Percentiles rank a stretch among this genome's conserved stretches.
Evolutionary conservation across 2,113 vertebrate species (phyloP).

Genomic region (Oryzias curvinotus): DNA sequence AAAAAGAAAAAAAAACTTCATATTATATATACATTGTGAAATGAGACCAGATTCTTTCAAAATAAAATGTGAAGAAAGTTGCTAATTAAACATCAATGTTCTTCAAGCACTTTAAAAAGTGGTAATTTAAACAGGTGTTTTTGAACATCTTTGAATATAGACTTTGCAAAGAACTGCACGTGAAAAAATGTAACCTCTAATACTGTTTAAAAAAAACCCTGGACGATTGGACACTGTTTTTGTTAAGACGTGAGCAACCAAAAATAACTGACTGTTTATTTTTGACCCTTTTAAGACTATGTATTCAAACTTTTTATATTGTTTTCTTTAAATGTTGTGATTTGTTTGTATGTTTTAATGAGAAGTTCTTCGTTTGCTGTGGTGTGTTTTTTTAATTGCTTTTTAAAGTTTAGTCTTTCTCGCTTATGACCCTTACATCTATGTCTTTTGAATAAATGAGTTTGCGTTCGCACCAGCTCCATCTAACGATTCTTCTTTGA

Average conservation of each 20-base stretch:
- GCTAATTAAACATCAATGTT: too few species aligned
- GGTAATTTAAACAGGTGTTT: too few species aligned
- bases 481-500: conserved; percentile 19
- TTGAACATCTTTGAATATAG: too few species aligned
- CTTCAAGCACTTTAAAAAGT: too few species aligned
- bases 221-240: too few species aligned
- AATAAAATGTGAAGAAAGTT: too few species aligned
- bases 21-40: conserved; percentile 1
- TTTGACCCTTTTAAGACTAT: background rate
- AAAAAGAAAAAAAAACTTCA: background rate
- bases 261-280: background rate
- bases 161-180: too few species aligned
- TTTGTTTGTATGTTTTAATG: background rate
- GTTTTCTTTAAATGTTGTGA: background rate
- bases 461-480: background rate
- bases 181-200: too few species aligned
- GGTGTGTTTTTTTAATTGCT: background rate
- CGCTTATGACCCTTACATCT: background rate
- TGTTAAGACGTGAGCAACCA: too few species aligned
- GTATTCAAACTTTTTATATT: background rate
- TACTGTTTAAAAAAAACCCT: too few species aligned
- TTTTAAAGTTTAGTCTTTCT: background rate
- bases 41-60: background rate
- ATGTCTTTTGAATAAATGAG: conserved; percentile 11
- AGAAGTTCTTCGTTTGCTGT: background rate